A percentile compares a stretch with the other conserved stretches of the same genome.
These are phyloP conservation scores for Ochlodes sylvanus DNA, from an alignment of 2,888 invertebrate genomes.

Conservation along the genomic window DNA sequence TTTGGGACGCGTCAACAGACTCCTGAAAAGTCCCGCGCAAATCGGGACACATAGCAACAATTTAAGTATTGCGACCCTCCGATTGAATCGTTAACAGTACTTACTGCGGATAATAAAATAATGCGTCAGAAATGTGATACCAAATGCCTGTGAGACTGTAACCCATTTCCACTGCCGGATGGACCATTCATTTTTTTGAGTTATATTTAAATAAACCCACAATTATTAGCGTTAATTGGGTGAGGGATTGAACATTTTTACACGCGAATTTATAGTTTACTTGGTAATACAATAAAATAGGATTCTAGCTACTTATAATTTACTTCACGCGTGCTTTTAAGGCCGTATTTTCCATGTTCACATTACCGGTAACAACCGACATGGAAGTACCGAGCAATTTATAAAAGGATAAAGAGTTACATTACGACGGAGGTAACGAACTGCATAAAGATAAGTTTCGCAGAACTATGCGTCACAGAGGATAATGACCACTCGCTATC, in stretches of 20 bases:
- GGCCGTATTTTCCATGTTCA: not conserved
- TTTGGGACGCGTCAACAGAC: too few relatives aligned
- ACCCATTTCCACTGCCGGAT: slow-evolving; percentile 18
- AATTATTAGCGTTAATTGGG: slow-evolving; percentile 6
- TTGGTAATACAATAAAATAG: too few relatives aligned
- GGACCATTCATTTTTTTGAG: not conserved
- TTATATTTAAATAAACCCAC: slow-evolving; percentile 6
- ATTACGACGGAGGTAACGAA: slow-evolving; percentile 33
- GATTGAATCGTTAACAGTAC: not conserved
- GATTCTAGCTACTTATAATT: not conserved
- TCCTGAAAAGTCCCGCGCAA: too few relatives aligned
- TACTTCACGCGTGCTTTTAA: not conserved
- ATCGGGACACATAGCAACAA: not conserved
- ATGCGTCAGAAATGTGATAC: slow-evolving; percentile 9
- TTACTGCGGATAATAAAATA: slow-evolving; percentile 4
- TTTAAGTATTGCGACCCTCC: not conserved
- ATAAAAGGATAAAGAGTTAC: slow-evolving; percentile 31
- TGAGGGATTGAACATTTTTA: too few relatives aligned
- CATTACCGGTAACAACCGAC: slow-evolving; percentile 18
- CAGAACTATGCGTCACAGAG: slow-evolving; percentile 57
- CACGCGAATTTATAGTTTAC: too few relatives aligned
- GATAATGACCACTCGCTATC: slow-evolving; percentile 78
- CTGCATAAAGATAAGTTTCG: slow-evolving; percentile 42
- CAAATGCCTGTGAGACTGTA: slow-evolving; percentile 5
- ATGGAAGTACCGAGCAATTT: slow-evolving; percentile 26